Base-by-base conservation (phyloP, 2,888 invertebrate species). In the Nebria brevicollis region DNA sequence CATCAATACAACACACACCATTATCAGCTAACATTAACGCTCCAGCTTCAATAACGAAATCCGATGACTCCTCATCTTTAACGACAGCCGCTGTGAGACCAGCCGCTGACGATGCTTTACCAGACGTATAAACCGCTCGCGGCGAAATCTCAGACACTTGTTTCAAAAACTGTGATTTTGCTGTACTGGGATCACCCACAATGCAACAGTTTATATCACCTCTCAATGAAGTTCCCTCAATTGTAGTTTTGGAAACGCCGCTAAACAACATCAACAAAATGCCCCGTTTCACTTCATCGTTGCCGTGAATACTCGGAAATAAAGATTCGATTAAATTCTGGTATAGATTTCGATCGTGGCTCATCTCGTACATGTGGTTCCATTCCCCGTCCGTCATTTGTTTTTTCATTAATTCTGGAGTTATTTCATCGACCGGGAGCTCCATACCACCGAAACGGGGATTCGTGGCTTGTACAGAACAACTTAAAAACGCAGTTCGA, bases 41-140 rank as follows among this genome's bases (percentile, higher is more conserved):
- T n/a, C 99, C 99, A 7, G 99, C 99, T 91, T 99, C 99, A 83
- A 99, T 99, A 8, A 99, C 99, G 90, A 99, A 99, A 90, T 99
- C 99, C 83, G 95, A 95, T 0, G 98, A 96, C 89, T 99, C 99
- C 88, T 99, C 99, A 87, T 99, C 99, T 90, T 93, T 94, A 0
- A 99, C 98, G 0, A 99, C 99, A 20, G 99, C 99, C 0, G 99
- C 99, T 0, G 99, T 99, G 74, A 99, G 92, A 92, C 99, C 99
- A 76, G 99, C 99, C 0, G 99, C 99, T 1, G 95, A 95, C 0
- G 98, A 98, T 0, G 98, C 99, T 90, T 99, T 99, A 7, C 99
- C 99, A 68, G 98, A 98, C 0, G 99, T 99, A 89, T 99, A 99
- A 5, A 99, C 95, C 0, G 99, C 98, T 41, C 99, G 92, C 0